Percentiles rank a stretch among this genome's conserved stretches.
phyloP scores from a whole-genome alignment of 2,888 invertebrate species.

The Trachelus tabidus region DNA sequence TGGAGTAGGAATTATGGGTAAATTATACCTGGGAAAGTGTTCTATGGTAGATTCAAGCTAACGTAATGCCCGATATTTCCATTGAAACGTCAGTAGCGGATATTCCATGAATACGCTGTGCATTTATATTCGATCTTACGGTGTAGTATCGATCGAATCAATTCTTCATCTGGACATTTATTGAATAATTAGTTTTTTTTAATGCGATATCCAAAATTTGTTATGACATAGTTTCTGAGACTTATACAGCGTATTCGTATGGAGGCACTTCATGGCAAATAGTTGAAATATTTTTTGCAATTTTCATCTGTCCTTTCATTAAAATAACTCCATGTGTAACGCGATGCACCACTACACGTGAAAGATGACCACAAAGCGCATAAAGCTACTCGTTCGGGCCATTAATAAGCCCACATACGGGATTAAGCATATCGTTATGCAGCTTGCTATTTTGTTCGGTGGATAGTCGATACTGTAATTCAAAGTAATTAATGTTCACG shows the following conservation, averaged over 20 bases:
- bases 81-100: not conserved
- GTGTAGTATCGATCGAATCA: not conserved
- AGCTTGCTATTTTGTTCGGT: constrained; percentile 34
- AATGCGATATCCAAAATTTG: not conserved
- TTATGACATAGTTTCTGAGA: not conserved
- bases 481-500: constrained; percentile 33
- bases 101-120: not conserved
- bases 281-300: not conserved
- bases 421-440: constrained; percentile 45
- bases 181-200: not conserved
- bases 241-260: not conserved
- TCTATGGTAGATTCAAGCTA: not conserved
- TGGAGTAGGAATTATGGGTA: not conserved
- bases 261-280: not conserved
- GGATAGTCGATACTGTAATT: constrained; percentile 29
- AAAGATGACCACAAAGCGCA: constrained; percentile 10
- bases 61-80: not conserved
- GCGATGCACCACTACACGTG: not conserved
- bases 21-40: not conserved
- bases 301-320: not conserved
- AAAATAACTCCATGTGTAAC: not conserved
- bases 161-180: not conserved
- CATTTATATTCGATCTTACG: not conserved
- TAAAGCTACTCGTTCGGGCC: constrained; percentile 24
- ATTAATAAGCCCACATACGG: constrained; percentile 35